Evolutionary conservation across 2,888 invertebrate genomes (phyloP).

Genomic region (Lissonota sp.): DNA sequence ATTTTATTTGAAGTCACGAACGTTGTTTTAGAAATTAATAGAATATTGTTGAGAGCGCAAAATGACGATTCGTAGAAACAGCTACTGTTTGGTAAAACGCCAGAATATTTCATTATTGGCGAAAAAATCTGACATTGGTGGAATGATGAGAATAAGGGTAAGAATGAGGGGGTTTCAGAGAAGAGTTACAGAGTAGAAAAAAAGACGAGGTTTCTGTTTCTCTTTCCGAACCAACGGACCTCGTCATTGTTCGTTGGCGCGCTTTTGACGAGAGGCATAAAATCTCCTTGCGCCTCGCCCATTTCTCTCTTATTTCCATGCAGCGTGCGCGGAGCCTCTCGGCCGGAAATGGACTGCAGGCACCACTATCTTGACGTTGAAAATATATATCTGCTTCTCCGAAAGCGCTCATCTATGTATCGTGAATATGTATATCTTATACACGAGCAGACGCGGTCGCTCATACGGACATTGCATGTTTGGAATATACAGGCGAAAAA

Average conservation of each 20-base stretch:
- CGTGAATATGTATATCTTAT: not conserved
- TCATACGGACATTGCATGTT: conserved; percentile 21
- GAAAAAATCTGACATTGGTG: conserved; percentile 1
- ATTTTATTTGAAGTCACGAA: too few relatives aligned
- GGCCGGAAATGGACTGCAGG: conserved; percentile 62
- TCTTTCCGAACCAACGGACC: conserved; percentile 42
- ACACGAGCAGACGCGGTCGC: not conserved
- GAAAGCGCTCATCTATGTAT: conserved; percentile 23
- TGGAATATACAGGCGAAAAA: conserved; percentile 38
- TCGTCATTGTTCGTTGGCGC: conserved; percentile 56
- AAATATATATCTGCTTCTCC: conserved; percentile 62
- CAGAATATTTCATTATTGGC: conserved; percentile 1
- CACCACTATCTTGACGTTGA: conserved; percentile 52
- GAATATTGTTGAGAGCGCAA: too few relatives aligned
- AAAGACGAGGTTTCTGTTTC: conserved; percentile 24
- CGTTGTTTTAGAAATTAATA: too few relatives aligned
- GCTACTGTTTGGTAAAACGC: not conserved
- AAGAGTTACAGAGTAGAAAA: too few relatives aligned
- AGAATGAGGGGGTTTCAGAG: too few relatives aligned
- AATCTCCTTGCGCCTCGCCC: conserved; percentile 53
- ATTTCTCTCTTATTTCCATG: conserved; percentile 59
- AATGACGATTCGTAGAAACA: too few relatives aligned
- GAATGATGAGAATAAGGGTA: too few relatives aligned
- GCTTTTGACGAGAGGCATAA: conserved; percentile 57
- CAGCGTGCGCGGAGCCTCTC: conserved; percentile 54